Evolutionary conservation across 2,113 vertebrate genomes (phyloP), one percentile per base, ranked within the genome.

Genomic region (Abramis brama): DNA sequence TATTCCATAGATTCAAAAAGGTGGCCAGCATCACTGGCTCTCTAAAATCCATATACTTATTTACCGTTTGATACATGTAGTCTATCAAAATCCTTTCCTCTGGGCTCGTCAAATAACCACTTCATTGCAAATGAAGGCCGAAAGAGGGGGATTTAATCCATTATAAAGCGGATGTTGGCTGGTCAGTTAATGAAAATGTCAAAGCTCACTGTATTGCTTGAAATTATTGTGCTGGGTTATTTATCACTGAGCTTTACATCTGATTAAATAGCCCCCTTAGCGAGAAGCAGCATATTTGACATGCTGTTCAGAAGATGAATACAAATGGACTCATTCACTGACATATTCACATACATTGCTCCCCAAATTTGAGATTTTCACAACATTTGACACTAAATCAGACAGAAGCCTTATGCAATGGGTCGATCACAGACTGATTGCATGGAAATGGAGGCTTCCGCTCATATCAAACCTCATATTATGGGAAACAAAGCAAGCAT

Each of bases 341-440:
- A 93, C 91, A 92, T 86, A 91, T 91, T 78, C 89, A 94, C 94
- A 93, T 91, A 94, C 92, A 86, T 94, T 95, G 94, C 91, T 95
- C 93, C 95, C 94, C 93, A 93, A 94, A 96, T 94, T 90, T 94
- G 94, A 96, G 93, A 94, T 94, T 94, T 90, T 91, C 74, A 92
- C n/a, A 87, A 55, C 17, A 64, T 84, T 80, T 73, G 75, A 50
- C 70, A 30, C 21, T 17, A n/a, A 83, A 83, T 74, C 45, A 30
- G 5, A 73, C 30, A 47, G 45, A 80, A 60, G 27, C 60, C n/a
- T 62, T 57, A 86, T 64, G 64, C 81, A 59, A 87, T 47, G 78
- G 84, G 76, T 86, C 70, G 85, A 52, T 23, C 25, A n/a, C 83
- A 85, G 84, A 84, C 85, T 74, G 79, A 86, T 86, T 62, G 21